phyloP scores from a whole-genome alignment of 1,140 invertebrate genomes.

The Triops longicaudatus region DNA sequence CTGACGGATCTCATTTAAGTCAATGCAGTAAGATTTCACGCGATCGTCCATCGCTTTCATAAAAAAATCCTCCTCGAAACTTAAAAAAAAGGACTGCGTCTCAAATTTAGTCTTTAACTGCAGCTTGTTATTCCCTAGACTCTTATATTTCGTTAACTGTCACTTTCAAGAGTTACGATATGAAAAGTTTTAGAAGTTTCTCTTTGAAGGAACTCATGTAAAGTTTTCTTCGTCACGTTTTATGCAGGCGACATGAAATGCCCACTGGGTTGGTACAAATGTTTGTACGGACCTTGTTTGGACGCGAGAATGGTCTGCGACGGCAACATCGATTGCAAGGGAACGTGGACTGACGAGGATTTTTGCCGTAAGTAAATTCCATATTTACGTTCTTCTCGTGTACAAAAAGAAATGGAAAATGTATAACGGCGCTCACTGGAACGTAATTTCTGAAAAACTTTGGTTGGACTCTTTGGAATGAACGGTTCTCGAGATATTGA shows the following conservation, averaged over 20 bases:
- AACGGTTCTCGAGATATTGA: neutral
- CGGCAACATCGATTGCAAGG: constrained; percentile 39
- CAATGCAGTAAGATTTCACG: constrained; percentile 40
- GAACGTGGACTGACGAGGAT: constrained; percentile 42
- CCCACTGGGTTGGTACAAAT: constrained; percentile 35
- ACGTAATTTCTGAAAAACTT: neutral
- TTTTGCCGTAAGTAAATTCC: constrained; percentile 35
- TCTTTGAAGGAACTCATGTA: too few species aligned
- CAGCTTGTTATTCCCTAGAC: neutral
- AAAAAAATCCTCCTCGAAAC: neutral
- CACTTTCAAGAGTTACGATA: too few species aligned
- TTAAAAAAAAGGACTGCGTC: neutral
- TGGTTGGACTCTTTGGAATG: neutral
- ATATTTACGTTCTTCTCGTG: neutral
- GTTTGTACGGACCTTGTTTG: constrained; percentile 37
- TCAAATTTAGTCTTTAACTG: neutral
- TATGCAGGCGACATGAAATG: constrained; percentile 30
- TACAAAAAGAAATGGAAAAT: neutral
- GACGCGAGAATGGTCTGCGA: constrained; percentile 38
- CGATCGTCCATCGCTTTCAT: neutral
- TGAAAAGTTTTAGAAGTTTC: too few species aligned
- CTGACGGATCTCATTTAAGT: constrained; percentile 42
- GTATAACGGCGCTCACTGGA: neutral
- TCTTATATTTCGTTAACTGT: too few species aligned
- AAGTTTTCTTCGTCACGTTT: neutral